A percentile compares a stretch with the other conserved stretches of the same genome.
These are phyloP conservation scores for Stenodera caucasica DNA, from an alignment of 2,888 invertebrate species.

Conservation along the genomic window DNA sequence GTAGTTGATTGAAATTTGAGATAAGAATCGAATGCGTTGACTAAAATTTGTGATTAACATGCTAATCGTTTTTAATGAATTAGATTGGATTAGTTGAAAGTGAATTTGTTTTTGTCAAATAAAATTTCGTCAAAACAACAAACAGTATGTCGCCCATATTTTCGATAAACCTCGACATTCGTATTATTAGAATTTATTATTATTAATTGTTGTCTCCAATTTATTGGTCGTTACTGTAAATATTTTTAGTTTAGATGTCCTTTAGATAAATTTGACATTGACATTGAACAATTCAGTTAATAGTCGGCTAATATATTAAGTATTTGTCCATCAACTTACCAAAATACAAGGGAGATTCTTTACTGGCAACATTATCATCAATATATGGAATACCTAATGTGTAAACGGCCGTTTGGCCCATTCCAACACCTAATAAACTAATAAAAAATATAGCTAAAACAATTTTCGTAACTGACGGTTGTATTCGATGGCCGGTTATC, in stretches of 20 bases:
- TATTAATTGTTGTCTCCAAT: constrained; percentile 27
- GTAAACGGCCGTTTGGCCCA: constrained; percentile 90
- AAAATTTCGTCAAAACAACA: too few species aligned
- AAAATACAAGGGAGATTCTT: constrained; percentile 90
- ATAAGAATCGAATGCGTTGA: too few species aligned
- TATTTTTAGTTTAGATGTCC: constrained; percentile 27
- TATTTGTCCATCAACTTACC: constrained; percentile 61
- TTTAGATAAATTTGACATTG: constrained; percentile 32
- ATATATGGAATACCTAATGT: constrained; percentile 92
- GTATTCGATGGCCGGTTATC: constrained; percentile 67
- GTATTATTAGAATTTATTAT: constrained; percentile 27
- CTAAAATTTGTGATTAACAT: too few species aligned
- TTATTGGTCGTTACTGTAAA: constrained; percentile 23
- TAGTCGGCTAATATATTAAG: constrained; percentile 16
- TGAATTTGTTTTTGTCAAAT: too few species aligned
- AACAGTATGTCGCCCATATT: constrained; percentile 2
- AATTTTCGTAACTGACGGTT: constrained; percentile 76
- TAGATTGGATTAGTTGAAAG: too few species aligned
- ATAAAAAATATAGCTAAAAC: constrained; percentile 87
- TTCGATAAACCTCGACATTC: constrained; percentile 30
- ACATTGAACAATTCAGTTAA: constrained; percentile 30
- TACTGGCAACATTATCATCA: constrained; percentile 90
- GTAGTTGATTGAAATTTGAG: too few species aligned
- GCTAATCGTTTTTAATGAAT: too few species aligned
- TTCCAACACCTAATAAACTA: constrained; percentile 84